Evolutionary conservation across 2,797 vertebrate genomes (phyloP), one percentile per base, ranked within the genome.

Genomic region (Mormyrops attenuatus): DNA sequence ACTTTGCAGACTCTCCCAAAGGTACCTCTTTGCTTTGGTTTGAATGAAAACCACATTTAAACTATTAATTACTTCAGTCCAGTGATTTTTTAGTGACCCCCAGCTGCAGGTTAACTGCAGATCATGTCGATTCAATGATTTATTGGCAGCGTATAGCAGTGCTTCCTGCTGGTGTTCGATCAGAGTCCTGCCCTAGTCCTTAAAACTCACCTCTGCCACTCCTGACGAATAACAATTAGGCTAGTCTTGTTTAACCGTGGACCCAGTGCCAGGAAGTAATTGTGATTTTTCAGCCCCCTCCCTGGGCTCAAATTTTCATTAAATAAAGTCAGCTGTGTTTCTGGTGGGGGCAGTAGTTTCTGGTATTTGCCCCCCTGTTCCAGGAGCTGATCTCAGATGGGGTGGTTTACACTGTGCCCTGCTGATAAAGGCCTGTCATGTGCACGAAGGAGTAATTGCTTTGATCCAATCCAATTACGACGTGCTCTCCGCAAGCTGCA

Each of bases 1-100:
- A 97, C 82, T 97, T 97, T 88, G 94, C 96, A 0, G 94, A 96
- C 89, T 99, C 98, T 2, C 98, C 97, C 5, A 98, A 97, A 97
- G 97, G 98, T 99, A 38, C 30, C 9, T 34, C 49, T 26, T 85
- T 34, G 47, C 34, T 73, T 41, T 44, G 7, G 15, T 5, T 52
- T 13, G 6, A 85, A 26, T 85, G 4, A 20, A 80, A 80, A 20
- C 73, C 38, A 44, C 73, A 44, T 41, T 80, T 8, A 80, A 41
- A 44, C 73, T 80, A 41, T 44, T 80, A 80, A 80, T 80, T 80
- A 80, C 38, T 44, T 17, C 38, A n/a, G 38, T 80, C 17, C 17
- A 30, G 38, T 20, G 38, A 73, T 73, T 80, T 44, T 44, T 80
- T n/a, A 20, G 15, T 80, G 73, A 80, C 73, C 38, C 38, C 73